Conservation (phyloP, 1,140 invertebrate species). For the Gonioctena quinquepunctata region DNA sequence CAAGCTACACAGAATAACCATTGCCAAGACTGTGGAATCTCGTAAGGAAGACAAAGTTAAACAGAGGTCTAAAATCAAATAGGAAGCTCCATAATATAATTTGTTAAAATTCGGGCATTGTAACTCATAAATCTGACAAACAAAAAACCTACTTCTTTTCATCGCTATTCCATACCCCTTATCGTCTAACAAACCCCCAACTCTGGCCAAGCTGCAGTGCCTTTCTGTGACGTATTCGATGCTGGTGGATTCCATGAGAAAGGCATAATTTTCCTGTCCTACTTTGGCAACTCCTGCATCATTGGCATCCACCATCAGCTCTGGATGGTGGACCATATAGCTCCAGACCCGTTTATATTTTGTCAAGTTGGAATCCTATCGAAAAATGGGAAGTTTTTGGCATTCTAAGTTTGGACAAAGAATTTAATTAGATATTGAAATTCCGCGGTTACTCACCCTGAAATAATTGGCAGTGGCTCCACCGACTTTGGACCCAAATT, state of each 20-base stretch:
- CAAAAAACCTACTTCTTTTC: slow-evolving; percentile 73
- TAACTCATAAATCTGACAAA: too few species aligned
- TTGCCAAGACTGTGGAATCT: too few species aligned
- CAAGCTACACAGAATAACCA: too few species aligned
- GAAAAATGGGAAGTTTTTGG: too few species aligned
- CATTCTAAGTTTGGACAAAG: too few species aligned
- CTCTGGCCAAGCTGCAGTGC: slow-evolving; percentile 69
- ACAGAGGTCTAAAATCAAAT: too few species aligned
- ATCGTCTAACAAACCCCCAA: slow-evolving; percentile 72
- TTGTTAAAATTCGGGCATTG: too few species aligned
- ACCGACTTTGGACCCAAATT: slow-evolving; percentile 81
- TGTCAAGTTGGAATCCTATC: slow-evolving; percentile 64
- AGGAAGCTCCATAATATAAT: too few species aligned
- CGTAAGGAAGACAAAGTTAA: too few species aligned
- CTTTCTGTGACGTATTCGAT: slow-evolving; percentile 73
- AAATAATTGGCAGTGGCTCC: slow-evolving; percentile 88
- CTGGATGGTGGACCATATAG: slow-evolving; percentile 68
- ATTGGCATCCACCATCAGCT: slow-evolving; percentile 69
- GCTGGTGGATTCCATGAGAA: slow-evolving; percentile 77
- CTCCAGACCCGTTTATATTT: slow-evolving; percentile 75
- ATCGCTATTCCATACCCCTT: slow-evolving; percentile 87
- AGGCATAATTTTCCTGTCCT: slow-evolving; percentile 67
- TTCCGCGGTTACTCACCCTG: too few species aligned
- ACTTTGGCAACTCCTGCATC: slow-evolving; percentile 73
- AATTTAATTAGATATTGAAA: too few species aligned